These are phyloP conservation scores for Tortrix viridana DNA, from an alignment of 2,888 invertebrate genomes.

Conservation along the genomic window DNA sequence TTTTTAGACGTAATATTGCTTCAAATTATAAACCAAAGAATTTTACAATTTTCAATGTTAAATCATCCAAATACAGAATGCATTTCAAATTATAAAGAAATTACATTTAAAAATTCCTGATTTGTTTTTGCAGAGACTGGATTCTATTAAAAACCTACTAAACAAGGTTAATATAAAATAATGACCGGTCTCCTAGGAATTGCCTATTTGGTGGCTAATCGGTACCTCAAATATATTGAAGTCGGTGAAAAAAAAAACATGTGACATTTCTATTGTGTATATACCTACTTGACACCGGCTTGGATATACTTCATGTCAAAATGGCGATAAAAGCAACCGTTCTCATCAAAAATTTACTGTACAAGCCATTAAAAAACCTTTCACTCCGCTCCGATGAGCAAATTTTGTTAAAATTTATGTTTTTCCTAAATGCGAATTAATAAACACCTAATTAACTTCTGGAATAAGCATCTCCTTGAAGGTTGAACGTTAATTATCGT, in stretches of 20 bases:
- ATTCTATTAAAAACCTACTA: no score
- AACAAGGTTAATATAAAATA: no score
- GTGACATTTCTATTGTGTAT: slow-evolving; percentile 51
- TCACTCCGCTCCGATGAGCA: background rate
- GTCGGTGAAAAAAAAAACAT: no score
- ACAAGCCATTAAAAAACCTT: background rate
- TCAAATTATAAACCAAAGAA: no score
- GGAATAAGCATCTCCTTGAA: slow-evolving; percentile 28
- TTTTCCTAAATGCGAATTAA: slow-evolving; percentile 31
- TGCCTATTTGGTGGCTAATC: no score
- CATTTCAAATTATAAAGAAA: slow-evolving; percentile 39
- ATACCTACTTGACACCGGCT: no score
- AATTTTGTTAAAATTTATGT: slow-evolving; percentile 11
- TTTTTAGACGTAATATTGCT: no score
- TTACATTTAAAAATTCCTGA: slow-evolving; percentile 59
- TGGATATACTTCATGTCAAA: background rate
- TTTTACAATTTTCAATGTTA: no score
- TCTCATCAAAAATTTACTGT: slow-evolving; percentile 2
- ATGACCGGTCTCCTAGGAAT: no score
- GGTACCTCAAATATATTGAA: no score
- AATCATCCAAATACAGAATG: background rate
- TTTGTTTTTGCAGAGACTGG: slow-evolving; percentile 69
- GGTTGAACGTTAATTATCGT: slow-evolving; percentile 54
- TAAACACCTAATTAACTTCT: slow-evolving; percentile 26
- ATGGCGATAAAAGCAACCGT: background rate